Conservation (phyloP, 2,113 vertebrate genomes). For the Saccopteryx leptura region DNA sequence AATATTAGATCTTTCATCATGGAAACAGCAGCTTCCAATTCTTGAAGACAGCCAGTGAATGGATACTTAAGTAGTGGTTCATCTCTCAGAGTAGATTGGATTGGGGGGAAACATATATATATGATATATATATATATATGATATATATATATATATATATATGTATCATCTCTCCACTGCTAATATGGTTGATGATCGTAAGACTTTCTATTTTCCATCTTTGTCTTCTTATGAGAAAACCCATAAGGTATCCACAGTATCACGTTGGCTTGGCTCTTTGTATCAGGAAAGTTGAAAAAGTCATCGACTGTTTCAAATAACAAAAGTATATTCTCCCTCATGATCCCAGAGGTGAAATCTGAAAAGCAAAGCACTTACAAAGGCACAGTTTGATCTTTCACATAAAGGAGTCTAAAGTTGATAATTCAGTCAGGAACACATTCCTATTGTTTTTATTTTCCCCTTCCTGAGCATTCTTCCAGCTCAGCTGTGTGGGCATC, state of each 20-base stretch:
- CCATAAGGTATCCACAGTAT: background rate
- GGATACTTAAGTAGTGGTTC: slow-evolving; percentile 62
- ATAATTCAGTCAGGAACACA: slow-evolving; percentile 39
- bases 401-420: slow-evolving; percentile 61
- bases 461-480: slow-evolving; percentile 74
- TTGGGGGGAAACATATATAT: background rate
- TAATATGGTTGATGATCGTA: background rate
- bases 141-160: background rate
- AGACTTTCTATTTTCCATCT: slow-evolving; percentile 43
- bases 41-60: slow-evolving; percentile 60
- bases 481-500: slow-evolving; percentile 56
- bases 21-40: slow-evolving; percentile 62
- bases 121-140: no score
- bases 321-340: slow-evolving; percentile 42
- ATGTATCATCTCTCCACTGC: background rate
- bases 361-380: slow-evolving; percentile 74
- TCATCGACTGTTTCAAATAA: slow-evolving; percentile 63
- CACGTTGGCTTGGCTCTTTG: slow-evolving; percentile 52
- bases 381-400: slow-evolving; percentile 70
- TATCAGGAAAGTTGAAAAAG: slow-evolving; percentile 63
- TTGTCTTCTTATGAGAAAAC: slow-evolving; percentile 17
- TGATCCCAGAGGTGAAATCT: slow-evolving; percentile 68
- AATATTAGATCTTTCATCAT: slow-evolving; percentile 78
- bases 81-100: slow-evolving; percentile 56
- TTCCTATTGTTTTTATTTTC: slow-evolving; percentile 77